phyloP scores from a whole-genome alignment of 2,888 invertebrate species.

The Chrysina gloriosa region DNA sequence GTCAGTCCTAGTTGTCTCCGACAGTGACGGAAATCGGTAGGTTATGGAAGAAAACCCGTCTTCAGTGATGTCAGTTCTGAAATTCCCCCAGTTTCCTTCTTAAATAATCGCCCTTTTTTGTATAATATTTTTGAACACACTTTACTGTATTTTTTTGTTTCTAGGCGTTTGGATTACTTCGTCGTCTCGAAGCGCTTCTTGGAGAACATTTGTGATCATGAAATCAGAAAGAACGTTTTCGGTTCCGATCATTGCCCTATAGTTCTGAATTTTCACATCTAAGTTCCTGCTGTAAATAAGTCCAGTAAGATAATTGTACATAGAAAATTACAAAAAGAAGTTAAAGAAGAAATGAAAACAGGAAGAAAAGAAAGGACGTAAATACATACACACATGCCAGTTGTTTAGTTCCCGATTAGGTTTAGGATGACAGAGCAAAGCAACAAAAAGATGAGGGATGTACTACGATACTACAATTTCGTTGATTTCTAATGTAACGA shows the following conservation, averaged over 20 bases:
- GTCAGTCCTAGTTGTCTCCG: too few species aligned
- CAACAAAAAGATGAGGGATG: too few species aligned
- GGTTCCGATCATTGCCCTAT: slow-evolving; percentile 99
- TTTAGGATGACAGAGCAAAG: too few species aligned
- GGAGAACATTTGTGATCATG: slow-evolving; percentile 83
- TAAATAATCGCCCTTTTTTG: background rate
- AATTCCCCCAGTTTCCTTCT: too few species aligned
- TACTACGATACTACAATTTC: too few species aligned
- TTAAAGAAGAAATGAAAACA: background rate
- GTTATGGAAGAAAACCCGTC: too few species aligned
- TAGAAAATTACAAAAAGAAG: background rate
- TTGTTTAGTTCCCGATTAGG: too few species aligned
- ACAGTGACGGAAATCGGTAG: background rate
- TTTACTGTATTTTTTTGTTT: slow-evolving; percentile 55
- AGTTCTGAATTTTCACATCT: slow-evolving; percentile 76
- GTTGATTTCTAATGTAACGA: too few species aligned
- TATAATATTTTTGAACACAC: background rate
- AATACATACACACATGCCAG: too few species aligned
- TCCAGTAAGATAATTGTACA: background rate
- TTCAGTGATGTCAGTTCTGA: too few species aligned
- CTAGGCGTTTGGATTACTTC: slow-evolving; percentile 96
- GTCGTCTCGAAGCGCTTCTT: slow-evolving; percentile 85
- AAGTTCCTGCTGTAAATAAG: slow-evolving; percentile 47
- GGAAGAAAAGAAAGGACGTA: background rate
- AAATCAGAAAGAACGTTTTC: slow-evolving; percentile 82